Percentiles rank a stretch among this genome's conserved stretches.
Conservation (phyloP, 2,113 vertebrate genomes). For the Bos indicus region DNA sequence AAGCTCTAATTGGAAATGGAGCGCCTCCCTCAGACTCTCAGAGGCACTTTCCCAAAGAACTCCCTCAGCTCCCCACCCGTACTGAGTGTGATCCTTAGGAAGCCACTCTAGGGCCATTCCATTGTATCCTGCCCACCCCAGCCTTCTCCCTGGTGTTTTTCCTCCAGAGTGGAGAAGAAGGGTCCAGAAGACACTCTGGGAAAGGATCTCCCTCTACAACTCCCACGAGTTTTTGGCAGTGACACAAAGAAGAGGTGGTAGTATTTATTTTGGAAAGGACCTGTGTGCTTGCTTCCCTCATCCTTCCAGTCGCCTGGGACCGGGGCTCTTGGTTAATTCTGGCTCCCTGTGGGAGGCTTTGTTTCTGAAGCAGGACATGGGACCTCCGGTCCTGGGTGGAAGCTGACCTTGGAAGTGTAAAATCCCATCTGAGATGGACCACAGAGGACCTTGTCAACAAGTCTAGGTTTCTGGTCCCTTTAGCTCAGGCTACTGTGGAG, state of each 20-base stretch:
- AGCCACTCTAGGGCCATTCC: not conserved
- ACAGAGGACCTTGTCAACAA: not conserved
- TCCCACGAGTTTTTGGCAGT: not conserved
- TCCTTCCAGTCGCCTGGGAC: not conserved
- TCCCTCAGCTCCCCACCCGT: not conserved
- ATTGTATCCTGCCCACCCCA: not conserved
- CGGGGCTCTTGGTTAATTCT: not conserved
- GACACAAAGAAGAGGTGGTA: not conserved
- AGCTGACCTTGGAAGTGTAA: not conserved
- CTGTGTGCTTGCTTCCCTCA: not conserved
- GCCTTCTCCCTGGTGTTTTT: not conserved
- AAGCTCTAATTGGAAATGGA: not conserved
- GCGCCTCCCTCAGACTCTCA: not conserved
- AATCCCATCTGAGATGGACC: not conserved
- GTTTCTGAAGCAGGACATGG: not conserved
- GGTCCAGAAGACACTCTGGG: not conserved
- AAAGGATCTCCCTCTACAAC: not conserved
- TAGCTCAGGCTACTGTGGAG: not conserved
- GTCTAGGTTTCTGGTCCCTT: not conserved
- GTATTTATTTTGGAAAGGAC: conserved; percentile 9
- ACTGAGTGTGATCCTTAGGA: not conserved
- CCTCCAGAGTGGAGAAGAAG: not conserved
- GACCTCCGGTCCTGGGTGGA: not conserved
- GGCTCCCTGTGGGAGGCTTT: not conserved
- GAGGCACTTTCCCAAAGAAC: not conserved